Evolutionary conservation across 2,888 invertebrate species (phyloP).

Genomic region (Melanargia galathea): DNA sequence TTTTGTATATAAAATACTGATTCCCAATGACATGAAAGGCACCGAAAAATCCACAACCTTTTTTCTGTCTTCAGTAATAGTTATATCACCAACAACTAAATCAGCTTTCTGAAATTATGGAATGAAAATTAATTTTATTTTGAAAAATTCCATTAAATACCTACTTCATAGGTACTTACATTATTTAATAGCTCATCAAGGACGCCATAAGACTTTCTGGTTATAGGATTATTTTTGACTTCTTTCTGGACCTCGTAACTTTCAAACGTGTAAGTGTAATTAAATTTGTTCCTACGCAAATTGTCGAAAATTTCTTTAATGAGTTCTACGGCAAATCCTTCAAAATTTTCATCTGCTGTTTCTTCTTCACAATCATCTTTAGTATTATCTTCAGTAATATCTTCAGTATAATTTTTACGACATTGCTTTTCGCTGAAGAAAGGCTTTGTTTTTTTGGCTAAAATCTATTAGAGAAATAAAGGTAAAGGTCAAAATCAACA

Average conservation of each 20-base stretch:
- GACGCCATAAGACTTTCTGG: slow-evolving; percentile 69
- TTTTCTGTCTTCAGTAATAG: slow-evolving; percentile 95
- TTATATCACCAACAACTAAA: slow-evolving; percentile 85
- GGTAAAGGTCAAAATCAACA: background rate
- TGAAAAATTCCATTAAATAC: background rate
- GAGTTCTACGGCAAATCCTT: slow-evolving; percentile 90
- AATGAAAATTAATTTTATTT: slow-evolving; percentile 9
- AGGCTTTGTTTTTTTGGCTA: slow-evolving; percentile 87
- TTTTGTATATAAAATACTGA: slow-evolving; percentile 92
- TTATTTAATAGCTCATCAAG: slow-evolving; percentile 70
- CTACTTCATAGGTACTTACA: slow-evolving; percentile 48
- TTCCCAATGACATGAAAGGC: slow-evolving; percentile 97
- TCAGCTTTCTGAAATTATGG: slow-evolving; percentile 61
- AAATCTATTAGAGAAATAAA: slow-evolving; percentile 56
- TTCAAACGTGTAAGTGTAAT: slow-evolving; percentile 65
- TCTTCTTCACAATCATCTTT: slow-evolving; percentile 65
- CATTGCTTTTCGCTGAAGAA: slow-evolving; percentile 86
- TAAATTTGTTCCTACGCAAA: slow-evolving; percentile 68
- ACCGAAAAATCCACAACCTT: slow-evolving; percentile 96
- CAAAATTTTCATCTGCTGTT: slow-evolving; percentile 84
- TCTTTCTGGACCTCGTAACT: slow-evolving; percentile 54
- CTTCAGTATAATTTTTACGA: slow-evolving; percentile 47
- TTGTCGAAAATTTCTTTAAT: slow-evolving; percentile 85
- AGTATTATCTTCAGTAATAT: too few species aligned
- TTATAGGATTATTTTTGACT: slow-evolving; percentile 53